Conservation (phyloP, 2,888 invertebrate genomes). For the Phengaris arion region DNA sequence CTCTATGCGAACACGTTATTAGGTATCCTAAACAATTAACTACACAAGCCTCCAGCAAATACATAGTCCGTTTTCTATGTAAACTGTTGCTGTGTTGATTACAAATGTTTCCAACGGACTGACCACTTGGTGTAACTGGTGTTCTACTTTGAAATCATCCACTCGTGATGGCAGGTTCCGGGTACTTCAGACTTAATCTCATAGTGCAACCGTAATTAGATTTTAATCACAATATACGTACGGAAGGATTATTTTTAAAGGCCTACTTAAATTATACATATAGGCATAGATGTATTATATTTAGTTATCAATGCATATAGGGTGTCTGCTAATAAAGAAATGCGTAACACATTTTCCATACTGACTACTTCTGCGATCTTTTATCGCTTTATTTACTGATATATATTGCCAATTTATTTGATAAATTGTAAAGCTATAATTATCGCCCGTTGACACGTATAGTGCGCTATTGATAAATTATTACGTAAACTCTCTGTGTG, state of each 20-base stretch:
- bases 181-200: background rate
- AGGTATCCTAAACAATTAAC: background rate
- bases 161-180: background rate
- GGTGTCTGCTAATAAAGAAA: too few species aligned
- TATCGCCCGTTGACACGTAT: slow-evolving; percentile 10
- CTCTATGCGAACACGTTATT: background rate
- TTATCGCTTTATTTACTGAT: background rate
- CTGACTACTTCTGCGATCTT: background rate
- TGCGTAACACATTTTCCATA: background rate
- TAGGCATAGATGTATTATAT: background rate
- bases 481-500: background rate
- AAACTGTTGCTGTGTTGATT: too few species aligned
- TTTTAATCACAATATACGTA: background rate
- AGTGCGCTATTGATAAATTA: background rate
- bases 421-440: background rate
- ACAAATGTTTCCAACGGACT: background rate
- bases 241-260: background rate
- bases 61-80: background rate
- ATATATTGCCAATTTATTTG: background rate
- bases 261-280: background rate
- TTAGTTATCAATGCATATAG: too few species aligned
- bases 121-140: slow-evolving; percentile 7
- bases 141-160: slow-evolving; percentile 7
- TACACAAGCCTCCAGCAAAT: slow-evolving; percentile 2
- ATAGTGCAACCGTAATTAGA: slow-evolving; percentile 3